Conservation (phyloP, 2,888 invertebrate genomes). For the Capitulum mitella region DNA sequence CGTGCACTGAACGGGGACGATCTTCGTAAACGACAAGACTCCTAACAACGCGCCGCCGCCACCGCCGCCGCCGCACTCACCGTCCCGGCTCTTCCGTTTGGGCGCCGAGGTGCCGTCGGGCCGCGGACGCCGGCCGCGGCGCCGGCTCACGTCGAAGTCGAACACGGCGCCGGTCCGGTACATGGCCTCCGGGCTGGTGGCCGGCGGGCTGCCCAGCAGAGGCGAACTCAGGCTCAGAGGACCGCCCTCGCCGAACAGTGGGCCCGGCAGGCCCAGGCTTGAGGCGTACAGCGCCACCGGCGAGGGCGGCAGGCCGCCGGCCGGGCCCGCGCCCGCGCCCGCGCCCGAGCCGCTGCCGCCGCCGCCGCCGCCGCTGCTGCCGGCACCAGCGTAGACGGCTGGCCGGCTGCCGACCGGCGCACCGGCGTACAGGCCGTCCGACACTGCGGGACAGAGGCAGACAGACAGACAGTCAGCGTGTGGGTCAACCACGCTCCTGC, state of each 20-base stretch:
- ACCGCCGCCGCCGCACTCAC: conserved; percentile 24
- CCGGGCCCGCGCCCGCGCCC: background rate
- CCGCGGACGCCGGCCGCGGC: conserved; percentile 8
- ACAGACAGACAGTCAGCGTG: no score
- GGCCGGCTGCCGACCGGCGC: no score
- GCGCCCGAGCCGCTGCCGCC: no score
- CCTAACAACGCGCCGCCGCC: no score
- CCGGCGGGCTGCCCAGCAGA: background rate
- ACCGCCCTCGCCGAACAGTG: conserved; percentile 2
- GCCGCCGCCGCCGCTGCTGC: no score
- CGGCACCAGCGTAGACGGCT: no score
- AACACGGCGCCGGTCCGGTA: conserved; percentile 15
- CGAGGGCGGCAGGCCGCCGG: background rate
- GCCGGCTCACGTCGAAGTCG: conserved; percentile 18
- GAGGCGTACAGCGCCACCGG: conserved; percentile 21
- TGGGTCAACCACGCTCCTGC: no score
- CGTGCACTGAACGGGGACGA: no score
- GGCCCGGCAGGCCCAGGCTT: background rate
- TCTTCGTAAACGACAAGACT: no score
- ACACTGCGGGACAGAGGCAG: background rate
- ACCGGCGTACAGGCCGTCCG: conserved; percentile 6
- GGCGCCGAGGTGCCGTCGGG: conserved; percentile 27
- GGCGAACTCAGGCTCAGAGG: background rate
- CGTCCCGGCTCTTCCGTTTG: conserved; percentile 29
- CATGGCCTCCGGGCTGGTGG: background rate